These are phyloP conservation scores for Hippocampus abdominalis DNA, from an alignment of 2,113 vertebrate genomes.

Conservation along the genomic window DNA sequence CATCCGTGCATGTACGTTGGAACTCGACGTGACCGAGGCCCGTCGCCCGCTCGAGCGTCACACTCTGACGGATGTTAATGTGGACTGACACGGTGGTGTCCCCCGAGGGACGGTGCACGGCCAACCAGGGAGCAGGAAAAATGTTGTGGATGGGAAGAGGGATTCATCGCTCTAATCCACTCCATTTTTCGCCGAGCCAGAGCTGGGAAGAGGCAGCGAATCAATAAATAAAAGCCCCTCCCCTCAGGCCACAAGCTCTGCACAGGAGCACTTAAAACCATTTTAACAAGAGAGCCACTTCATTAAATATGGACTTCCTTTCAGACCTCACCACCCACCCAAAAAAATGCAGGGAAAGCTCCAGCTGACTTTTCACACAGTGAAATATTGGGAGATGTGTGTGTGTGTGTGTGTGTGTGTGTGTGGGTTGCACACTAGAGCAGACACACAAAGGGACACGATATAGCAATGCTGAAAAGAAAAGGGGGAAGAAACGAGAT, in stretches of 20 bases:
- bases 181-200: constrained; percentile 57
- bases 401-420: background rate
- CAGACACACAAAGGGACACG: constrained; percentile 46
- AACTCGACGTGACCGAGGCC: constrained; percentile 45
- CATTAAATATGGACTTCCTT: constrained; percentile 80
- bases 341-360: constrained; percentile 55
- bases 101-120: constrained; percentile 61
- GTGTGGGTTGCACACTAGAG: constrained; percentile 29
- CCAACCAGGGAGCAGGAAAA: constrained; percentile 45
- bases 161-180: constrained; percentile 63
- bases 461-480: constrained; percentile 24
- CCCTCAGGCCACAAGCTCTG: constrained; percentile 57
- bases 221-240: constrained; percentile 75
- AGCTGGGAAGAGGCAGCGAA: constrained; percentile 60
- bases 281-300: constrained; percentile 77
- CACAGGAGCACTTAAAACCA: constrained; percentile 74
- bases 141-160: constrained; percentile 14
- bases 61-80: constrained; percentile 77
- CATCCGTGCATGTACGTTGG: constrained; percentile 44
- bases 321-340: constrained; percentile 1
- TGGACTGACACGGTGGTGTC: constrained; percentile 74
- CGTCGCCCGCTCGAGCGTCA: constrained; percentile 65
- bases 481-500: constrained; percentile 39
- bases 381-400: constrained; percentile 40
- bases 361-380: constrained; percentile 57